These are phyloP conservation scores for Caerostris darwini DNA, from an alignment of 1,140 invertebrate species.

Conservation along the genomic window DNA sequence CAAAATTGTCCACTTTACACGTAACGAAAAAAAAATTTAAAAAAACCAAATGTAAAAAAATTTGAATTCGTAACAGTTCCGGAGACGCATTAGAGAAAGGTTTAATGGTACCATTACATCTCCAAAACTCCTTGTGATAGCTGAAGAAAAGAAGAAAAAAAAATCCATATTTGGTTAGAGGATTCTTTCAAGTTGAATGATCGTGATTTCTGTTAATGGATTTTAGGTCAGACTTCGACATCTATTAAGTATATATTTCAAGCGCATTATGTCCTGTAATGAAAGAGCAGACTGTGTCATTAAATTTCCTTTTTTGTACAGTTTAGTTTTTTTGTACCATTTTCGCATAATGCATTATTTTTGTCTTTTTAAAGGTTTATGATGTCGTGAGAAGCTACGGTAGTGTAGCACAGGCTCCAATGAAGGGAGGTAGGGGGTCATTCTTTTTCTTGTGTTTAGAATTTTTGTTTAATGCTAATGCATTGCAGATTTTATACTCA, in stretches of 20 bases:
- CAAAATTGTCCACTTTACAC: not conserved
- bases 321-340: not conserved
- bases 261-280: no score
- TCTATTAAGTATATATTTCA: constrained; percentile 31
- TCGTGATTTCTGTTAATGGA: not conserved
- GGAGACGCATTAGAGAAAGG: constrained; percentile 13
- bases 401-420: not conserved
- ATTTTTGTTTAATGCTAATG: constrained; percentile 35
- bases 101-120: constrained; percentile 36
- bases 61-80: constrained; percentile 5
- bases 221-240: constrained; percentile 41
- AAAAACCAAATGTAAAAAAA: no score
- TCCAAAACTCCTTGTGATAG: constrained; percentile 34
- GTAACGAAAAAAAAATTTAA: not conserved
- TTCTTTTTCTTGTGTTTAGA: constrained; percentile 5
- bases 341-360: not conserved
- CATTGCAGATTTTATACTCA: constrained; percentile 38
- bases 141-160: constrained; percentile 31
- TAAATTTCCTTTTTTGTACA: no score
- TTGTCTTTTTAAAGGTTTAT: not conserved
- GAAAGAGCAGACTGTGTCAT: no score
- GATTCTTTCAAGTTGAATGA: constrained; percentile 51
- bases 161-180: not conserved
- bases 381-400: constrained; percentile 13
- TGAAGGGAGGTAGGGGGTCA: no score